These are phyloP conservation scores for Lagodon rhomboides DNA, from an alignment of 2,797 vertebrate genomes.

Conservation along the genomic window DNA sequence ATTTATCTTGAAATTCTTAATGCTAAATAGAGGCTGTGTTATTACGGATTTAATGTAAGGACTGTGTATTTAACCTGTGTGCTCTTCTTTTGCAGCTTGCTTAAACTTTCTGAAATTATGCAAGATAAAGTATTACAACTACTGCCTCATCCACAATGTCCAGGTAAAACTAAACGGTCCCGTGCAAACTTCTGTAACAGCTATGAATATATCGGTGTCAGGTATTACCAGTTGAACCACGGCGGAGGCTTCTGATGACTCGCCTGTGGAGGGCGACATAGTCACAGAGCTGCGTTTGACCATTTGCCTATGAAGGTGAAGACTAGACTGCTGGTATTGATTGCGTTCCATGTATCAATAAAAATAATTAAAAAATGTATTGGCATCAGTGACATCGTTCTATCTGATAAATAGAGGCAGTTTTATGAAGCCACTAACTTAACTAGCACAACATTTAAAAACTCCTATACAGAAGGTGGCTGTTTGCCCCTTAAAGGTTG, in stretches of 20 bases:
- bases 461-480: too few species aligned
- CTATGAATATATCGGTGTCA: not conserved
- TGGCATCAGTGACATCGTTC: too few species aligned
- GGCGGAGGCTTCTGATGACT: not conserved
- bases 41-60: not conserved
- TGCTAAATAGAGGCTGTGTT: not conserved
- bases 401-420: too few species aligned
- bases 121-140: slow-evolving; percentile 99
- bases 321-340: too few species aligned
- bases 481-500: too few species aligned
- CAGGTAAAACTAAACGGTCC: slow-evolving; percentile 86
- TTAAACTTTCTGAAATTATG: slow-evolving; percentile 98
- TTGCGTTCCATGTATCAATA: not conserved
- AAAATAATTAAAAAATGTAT: too few species aligned
- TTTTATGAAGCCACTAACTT: too few species aligned
- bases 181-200: not conserved
- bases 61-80: not conserved
- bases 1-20: not conserved
- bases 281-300: not conserved
- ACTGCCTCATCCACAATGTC: slow-evolving; percentile 96
- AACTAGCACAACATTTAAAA: too few species aligned
- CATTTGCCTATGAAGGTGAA: too few species aligned
- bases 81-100: slow-evolving; percentile 86
- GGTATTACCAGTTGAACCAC: too few species aligned
- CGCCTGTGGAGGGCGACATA: slow-evolving; percentile 14